Base-by-base conservation (phyloP, 2,797 vertebrate genomes). In the Loriculus beryllinus region DNA sequence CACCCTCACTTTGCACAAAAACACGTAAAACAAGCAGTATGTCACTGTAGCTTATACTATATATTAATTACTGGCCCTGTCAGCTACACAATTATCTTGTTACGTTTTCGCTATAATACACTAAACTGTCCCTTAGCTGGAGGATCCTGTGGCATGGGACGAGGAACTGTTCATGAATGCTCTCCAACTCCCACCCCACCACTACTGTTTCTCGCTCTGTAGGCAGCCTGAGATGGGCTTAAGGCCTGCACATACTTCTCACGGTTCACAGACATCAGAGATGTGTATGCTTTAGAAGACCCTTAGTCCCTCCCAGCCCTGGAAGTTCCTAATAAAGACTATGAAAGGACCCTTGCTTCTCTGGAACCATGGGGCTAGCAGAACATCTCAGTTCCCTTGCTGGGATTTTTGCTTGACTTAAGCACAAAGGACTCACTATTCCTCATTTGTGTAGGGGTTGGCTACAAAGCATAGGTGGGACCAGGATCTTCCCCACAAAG, bases 221-320 rank as follows among this genome's bases (percentile, higher is more conserved):
- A 35, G 31, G 31, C 54, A 62, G 25, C 7, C 6, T 3, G 28
- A 52, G 48, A 22, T 11, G 13, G 12, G 33, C 28, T 63, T 25
- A 60, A 74, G 43, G 47, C 12, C 31, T 3, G 0, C 3, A 13
- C 0, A 3, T 48, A 48, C 68, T 31, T 31, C 37, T 70, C 31
- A 18, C 2, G 1, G 40, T 42, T 78, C 62, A 56, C 26, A 64
- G 31, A 47, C 11, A 14, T 20, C 7, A 29, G 37, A 54, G 14
- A 51, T 35, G 12, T 8, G 5, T 22, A 9, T 40, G 25, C 35
- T 67, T 80, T 18, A 49, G 51, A 39, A 79, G 21, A 39, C 15
- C 2, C 42, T 69, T 13, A 51, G 25, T 15, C 18, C 62, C 42
- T 64, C 21, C 5, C 29, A 42, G 20, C 8, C 42, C 68, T 37